These are phyloP conservation scores for Chloropsis hardwickii DNA, from an alignment of 2,113 vertebrate genomes.

Conservation along the genomic window DNA sequence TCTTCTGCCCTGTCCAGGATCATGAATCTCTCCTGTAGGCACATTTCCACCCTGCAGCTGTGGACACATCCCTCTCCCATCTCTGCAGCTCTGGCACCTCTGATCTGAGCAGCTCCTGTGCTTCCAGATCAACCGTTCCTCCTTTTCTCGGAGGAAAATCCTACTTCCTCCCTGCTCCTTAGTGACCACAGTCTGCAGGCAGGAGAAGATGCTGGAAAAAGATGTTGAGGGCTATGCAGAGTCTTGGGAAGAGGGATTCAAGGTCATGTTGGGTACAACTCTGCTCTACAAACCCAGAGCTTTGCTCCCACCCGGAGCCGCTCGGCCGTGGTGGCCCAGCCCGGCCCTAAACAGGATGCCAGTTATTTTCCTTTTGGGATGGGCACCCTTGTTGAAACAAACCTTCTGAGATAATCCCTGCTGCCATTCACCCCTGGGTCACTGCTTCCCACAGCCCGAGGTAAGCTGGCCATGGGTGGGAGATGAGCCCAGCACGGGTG, in stretches of 20 bases:
- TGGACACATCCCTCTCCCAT: not conserved
- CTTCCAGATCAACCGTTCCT: not conserved
- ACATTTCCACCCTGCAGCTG: not conserved
- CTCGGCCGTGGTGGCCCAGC: rapidly evolving
- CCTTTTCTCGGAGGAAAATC: not conserved
- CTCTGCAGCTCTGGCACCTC: not conserved
- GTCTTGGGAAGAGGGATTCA: not conserved
- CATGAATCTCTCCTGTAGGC: not conserved
- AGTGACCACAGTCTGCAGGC: not conserved
- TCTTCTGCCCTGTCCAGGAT: not conserved
- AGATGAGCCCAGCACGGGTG: rapidly evolving
- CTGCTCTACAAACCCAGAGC: not conserved
- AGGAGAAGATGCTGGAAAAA: not conserved
- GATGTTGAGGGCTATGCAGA: not conserved
- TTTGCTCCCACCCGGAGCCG: not conserved
- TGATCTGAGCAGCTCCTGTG: not conserved
- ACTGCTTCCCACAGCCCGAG: not conserved
- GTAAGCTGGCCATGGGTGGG: not conserved
- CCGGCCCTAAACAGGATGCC: not conserved
- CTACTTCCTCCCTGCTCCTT: not conserved
- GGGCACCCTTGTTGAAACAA: not conserved
- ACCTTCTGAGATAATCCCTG: not conserved
- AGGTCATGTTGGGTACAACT: rapidly evolving
- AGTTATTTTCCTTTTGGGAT: not conserved
- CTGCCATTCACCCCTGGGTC: not conserved